Evolutionary conservation across 35 echinoderm and acorn worm species (phyloP).

Genomic region (Lytechinus variegatus): DNA sequence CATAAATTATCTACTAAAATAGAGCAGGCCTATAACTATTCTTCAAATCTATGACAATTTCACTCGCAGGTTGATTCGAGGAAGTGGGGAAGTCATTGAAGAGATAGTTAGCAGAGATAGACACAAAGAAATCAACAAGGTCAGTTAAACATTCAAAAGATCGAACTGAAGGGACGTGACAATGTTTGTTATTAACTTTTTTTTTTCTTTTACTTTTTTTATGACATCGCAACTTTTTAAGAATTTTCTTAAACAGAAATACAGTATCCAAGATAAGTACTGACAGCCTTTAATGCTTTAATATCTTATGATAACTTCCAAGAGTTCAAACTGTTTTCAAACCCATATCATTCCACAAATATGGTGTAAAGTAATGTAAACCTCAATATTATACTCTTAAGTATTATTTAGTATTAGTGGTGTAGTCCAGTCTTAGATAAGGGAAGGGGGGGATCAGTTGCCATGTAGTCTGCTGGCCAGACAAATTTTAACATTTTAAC

Average conservation of each 20-base stretch:
- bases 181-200: neutral
- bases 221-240: neutral
- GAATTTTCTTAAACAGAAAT: neutral
- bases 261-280: no score
- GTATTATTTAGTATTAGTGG: no score
- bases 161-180: neutral
- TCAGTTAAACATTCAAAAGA: neutral
- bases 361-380: neutral
- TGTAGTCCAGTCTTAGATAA: no score
- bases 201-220: neutral
- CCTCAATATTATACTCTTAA: neutral
- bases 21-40: neutral
- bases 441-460: no score
- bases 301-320: neutral
- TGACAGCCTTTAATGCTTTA: neutral
- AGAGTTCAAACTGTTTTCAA: neutral
- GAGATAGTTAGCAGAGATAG: constrained; percentile 93
- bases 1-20: neutral
- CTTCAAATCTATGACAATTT: neutral
- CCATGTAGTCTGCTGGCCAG: no score
- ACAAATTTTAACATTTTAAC: no score
- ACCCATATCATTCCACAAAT: neutral
- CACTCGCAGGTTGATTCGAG: constrained; percentile 74
- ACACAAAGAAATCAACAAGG: constrained; percentile 95
- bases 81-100: constrained; percentile 96